Percentiles rank a stretch among this genome's conserved stretches.
phyloP scores from a whole-genome alignment of 1,140 invertebrate genomes.

The Aphis gossypii region DNA sequence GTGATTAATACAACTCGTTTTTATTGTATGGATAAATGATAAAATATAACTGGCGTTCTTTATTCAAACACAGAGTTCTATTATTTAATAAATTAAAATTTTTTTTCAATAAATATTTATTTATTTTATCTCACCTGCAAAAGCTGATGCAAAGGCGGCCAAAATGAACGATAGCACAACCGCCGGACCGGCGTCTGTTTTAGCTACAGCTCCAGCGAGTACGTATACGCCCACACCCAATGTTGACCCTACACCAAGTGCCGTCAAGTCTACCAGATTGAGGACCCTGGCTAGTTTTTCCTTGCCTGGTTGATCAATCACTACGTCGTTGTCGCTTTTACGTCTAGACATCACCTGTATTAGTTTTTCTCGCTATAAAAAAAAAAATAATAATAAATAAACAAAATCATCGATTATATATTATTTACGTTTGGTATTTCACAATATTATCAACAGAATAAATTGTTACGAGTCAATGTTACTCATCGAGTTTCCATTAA shows the following conservation, averaged over 20 bases:
- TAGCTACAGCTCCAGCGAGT: conserved; percentile 86
- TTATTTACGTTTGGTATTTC: too few species aligned
- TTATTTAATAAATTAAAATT: background rate
- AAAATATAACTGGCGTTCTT: background rate
- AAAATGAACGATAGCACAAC: conserved; percentile 89
- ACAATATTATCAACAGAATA: too few species aligned
- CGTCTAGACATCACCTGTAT: conserved; percentile 59
- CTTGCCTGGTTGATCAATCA: background rate
- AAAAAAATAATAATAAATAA: background rate
- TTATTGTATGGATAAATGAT: background rate
- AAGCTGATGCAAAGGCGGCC: conserved; percentile 85
- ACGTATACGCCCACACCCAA: conserved; percentile 92
- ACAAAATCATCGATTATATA: background rate
- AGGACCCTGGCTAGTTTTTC: conserved; percentile 76
- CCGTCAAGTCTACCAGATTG: conserved; percentile 79
- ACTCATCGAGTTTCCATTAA: background rate
- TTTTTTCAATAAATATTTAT: background rate
- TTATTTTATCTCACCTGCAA: conserved; percentile 74
- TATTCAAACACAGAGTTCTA: background rate
- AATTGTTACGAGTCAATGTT: too few species aligned
- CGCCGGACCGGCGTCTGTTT: conserved; percentile 82
- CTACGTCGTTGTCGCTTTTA: conserved; percentile 40
- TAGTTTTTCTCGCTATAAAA: conserved; percentile 47
- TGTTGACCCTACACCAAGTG: conserved; percentile 86
- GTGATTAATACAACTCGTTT: background rate